Conservation (phyloP, 2,797 vertebrate species). For the Coendou prehensilis region DNA sequence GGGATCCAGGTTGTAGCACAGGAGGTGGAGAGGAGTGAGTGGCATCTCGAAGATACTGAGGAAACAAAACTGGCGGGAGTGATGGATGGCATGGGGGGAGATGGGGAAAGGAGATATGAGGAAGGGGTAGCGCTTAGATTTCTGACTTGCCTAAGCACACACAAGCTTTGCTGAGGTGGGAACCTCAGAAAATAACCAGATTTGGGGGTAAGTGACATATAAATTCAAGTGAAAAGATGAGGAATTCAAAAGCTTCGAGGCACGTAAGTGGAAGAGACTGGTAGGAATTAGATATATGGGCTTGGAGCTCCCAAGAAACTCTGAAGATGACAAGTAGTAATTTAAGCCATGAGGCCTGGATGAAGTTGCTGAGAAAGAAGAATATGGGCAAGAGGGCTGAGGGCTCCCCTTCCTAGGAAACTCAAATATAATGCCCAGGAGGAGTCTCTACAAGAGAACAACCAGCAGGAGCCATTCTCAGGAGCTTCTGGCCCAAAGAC, state of each 20-base stretch:
- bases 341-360: background rate
- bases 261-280: background rate
- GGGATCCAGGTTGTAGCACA: background rate
- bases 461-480: background rate
- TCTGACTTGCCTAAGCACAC: background rate
- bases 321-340: background rate
- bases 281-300: background rate
- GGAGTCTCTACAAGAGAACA: background rate
- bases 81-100: accelerated
- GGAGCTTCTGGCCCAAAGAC: background rate
- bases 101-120: background rate
- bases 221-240: background rate
- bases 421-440: background rate
- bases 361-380: background rate
- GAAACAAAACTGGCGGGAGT: background rate
- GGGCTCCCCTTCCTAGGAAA: background rate
- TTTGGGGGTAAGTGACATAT: background rate
- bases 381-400: background rate
- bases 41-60: background rate
- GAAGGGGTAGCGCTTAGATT: background rate
- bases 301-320: background rate
- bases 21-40: background rate
- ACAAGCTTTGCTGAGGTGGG: background rate
- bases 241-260: background rate
- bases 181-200: background rate